Conservation (phyloP, 2,797 vertebrate genomes). For the Iguana delicatissima region DNA sequence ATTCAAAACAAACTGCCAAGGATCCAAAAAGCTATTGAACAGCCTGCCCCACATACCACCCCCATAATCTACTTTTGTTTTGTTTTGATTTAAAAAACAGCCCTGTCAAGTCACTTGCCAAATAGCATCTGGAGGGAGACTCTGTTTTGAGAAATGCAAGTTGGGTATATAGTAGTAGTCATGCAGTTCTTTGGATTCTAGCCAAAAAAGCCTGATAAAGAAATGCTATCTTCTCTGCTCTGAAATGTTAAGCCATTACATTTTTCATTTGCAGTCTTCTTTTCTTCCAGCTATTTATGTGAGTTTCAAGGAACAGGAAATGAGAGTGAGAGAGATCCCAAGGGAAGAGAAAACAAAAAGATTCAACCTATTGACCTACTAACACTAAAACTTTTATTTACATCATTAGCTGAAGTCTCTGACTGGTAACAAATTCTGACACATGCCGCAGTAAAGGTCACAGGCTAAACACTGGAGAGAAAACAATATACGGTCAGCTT, state of each 20-base stretch:
- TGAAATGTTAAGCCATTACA: slow-evolving; percentile 54
- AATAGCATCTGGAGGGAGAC: neutral
- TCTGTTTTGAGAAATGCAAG: slow-evolving; percentile 12
- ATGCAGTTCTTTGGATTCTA: neutral
- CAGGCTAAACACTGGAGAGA: slow-evolving; percentile 47
- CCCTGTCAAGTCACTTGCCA: slow-evolving; percentile 9
- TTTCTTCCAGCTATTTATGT: slow-evolving; percentile 4
- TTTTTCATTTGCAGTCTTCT: slow-evolving; percentile 34
- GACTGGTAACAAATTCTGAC: slow-evolving; percentile 59
- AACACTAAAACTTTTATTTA: slow-evolving; percentile 56
- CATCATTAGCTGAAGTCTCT: slow-evolving; percentile 34
- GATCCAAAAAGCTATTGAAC: neutral
- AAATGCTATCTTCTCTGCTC: neutral
- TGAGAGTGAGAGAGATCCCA: slow-evolving; percentile 34
- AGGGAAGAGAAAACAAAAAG: slow-evolving; percentile 34
- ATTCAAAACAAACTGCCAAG: neutral
- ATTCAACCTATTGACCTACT: slow-evolving; percentile 44
- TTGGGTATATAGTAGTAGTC: neutral
- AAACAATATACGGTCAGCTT: slow-evolving; percentile 18
- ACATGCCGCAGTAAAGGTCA: slow-evolving; percentile 51
- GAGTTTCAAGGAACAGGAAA: neutral
- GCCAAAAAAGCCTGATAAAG: slow-evolving; percentile 15
- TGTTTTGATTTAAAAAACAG: neutral
- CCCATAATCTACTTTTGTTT: neutral
- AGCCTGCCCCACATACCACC: too few relatives aligned